Conservation (phyloP, 2,888 invertebrate species). For the Amphipoea oculea region DNA sequence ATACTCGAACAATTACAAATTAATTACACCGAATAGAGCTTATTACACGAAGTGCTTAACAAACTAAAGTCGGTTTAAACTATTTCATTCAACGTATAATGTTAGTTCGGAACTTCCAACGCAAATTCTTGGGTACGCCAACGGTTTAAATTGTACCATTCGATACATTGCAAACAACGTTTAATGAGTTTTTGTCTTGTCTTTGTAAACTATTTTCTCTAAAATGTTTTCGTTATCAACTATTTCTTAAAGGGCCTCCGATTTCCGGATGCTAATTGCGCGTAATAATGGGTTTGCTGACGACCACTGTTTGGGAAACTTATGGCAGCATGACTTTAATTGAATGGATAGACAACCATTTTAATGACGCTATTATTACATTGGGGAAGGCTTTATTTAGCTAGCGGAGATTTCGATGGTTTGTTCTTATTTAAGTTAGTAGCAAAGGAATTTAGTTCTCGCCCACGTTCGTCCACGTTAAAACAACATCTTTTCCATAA, state of each 20-base stretch:
- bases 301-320: constrained; percentile 47
- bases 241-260: constrained; percentile 27
- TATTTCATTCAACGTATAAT: constrained; percentile 76
- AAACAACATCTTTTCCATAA: constrained; percentile 17
- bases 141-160: constrained; percentile 70
- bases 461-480: not conserved
- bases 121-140: constrained; percentile 71
- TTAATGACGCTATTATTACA: constrained; percentile 37
- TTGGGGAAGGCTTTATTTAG: not conserved
- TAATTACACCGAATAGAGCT: constrained; percentile 72
- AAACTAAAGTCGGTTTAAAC: constrained; percentile 74
- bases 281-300: constrained; percentile 45
- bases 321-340: constrained; percentile 33
- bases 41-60: constrained; percentile 73
- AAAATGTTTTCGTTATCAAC: constrained; percentile 53
- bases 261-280: constrained; percentile 31
- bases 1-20: constrained; percentile 60
- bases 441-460: not conserved
- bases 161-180: constrained; percentile 68
- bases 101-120: constrained; percentile 73
- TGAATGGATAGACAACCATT: constrained; percentile 44
- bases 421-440: not conserved
- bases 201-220: constrained; percentile 49
- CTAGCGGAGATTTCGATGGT: constrained; percentile 8
- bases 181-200: constrained; percentile 67